Evolutionary conservation across 2,113 vertebrate species (phyloP).

Genomic region (Elgaria multicarinata): DNA sequence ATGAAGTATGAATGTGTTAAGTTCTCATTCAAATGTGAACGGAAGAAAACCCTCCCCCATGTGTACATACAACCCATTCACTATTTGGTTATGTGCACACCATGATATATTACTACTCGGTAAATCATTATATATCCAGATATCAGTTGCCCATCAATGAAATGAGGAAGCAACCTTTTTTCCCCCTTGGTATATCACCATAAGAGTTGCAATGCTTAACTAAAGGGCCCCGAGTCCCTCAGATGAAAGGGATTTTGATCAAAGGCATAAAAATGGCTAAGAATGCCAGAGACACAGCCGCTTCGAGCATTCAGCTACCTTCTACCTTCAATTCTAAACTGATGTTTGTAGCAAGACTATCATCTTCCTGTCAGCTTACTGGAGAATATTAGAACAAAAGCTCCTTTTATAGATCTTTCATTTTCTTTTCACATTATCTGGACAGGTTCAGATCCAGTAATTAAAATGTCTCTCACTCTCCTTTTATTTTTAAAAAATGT

Average conservation of each 20-base stretch:
- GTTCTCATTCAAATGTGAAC: too few relatives aligned
- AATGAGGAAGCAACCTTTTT: neutral
- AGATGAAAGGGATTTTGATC: constrained; percentile 18
- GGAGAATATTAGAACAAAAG: neutral
- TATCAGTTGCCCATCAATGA: neutral
- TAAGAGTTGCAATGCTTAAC: neutral
- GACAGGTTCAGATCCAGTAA: neutral
- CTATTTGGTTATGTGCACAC: neutral
- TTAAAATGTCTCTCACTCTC: neutral
- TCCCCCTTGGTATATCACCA: too few relatives aligned
- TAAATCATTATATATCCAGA: neutral
- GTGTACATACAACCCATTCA: too few relatives aligned
- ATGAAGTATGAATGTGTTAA: too few relatives aligned
- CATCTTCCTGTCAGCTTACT: neutral
- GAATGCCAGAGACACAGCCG: neutral
- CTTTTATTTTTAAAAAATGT: neutral
- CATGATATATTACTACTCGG: neutral
- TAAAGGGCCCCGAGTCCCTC: neutral
- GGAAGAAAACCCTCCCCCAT: too few relatives aligned
- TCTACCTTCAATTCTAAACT: neutral
- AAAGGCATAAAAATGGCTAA: constrained; percentile 13
- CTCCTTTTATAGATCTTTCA: neutral
- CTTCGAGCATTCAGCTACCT: neutral
- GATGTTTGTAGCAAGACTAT: neutral
- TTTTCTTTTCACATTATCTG: neutral